Percentiles rank a stretch among this genome's conserved stretches.
Evolutionary conservation across 2,888 invertebrate species (phyloP).

Genomic region (Cinara cedri): DNA sequence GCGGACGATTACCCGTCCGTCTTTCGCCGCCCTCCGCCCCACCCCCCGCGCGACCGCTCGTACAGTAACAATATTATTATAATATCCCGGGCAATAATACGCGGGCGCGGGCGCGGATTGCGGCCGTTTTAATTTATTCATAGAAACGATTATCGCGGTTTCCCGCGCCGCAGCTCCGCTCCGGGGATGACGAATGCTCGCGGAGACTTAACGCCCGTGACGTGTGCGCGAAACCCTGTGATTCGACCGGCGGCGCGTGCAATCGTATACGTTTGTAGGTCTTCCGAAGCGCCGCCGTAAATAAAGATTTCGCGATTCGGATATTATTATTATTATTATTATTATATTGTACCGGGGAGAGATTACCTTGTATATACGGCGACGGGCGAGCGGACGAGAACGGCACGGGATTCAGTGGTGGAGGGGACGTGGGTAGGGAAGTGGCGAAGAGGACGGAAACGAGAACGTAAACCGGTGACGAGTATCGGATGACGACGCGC

Average conservation of each 20-base stretch:
- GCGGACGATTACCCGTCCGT: neutral
- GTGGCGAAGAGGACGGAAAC: neutral
- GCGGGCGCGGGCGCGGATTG: neutral
- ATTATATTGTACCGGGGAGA: slow-evolving; percentile 14
- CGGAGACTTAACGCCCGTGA: slow-evolving; percentile 32
- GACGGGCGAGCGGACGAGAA: neutral
- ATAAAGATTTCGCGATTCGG: slow-evolving; percentile 37
- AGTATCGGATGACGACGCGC: neutral
- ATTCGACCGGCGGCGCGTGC: neutral
- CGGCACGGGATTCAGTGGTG: neutral
- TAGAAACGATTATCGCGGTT: slow-evolving; percentile 54
- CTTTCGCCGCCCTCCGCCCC: neutral
- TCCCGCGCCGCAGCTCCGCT: neutral
- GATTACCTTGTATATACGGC: no score
- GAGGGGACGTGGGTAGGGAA: no score
- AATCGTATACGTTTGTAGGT: neutral
- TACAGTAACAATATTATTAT: no score
- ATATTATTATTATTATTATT: no score
- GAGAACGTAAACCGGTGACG: slow-evolving; percentile 15
- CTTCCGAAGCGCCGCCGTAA: slow-evolving; percentile 26
- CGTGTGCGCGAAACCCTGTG: neutral
- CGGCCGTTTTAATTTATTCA: slow-evolving; percentile 54
- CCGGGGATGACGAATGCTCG: slow-evolving; percentile 39
- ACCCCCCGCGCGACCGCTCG: no score
- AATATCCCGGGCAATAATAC: neutral